Evolutionary conservation across 1,140 invertebrate genomes (phyloP), one percentile per base, ranked within the genome.

Genomic region (Cotesia chilonis): DNA sequence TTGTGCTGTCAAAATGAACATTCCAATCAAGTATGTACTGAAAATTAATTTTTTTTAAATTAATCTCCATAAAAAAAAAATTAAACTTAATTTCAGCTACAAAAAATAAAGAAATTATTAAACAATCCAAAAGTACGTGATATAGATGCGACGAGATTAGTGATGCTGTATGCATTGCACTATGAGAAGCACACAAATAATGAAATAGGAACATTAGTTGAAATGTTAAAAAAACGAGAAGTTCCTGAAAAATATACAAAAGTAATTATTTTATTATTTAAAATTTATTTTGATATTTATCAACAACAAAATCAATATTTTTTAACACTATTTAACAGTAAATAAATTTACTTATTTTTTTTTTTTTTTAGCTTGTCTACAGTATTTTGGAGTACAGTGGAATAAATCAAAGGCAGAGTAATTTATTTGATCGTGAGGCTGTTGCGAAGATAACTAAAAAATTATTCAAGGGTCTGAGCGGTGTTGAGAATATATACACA

Each of bases 401-500:
- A 36, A 90, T 91, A 28, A 93, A 93, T 82, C 89, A 91, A 0
- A 86, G 94, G 38, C 92, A 94, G 75, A 92, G 90, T 82, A 95
- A 96, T 87, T 88, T 97, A 70, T 95, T 97, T 71, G 94, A 93
- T 55, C 91, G 94, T 77, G 93, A 95, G 81, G 92, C 94, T 78
- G 94, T 97, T 17, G 94, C 95, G 0, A 96, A 97, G 82, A 92
- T 96, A 73, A 96, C 96, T 10, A 94, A 97, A 79, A 92, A 96
- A 82, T 91, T 97, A 68, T 95, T 98, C 69, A 85, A 93, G 90
- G 93, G 93, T 47, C 86, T 96, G 12, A 94, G 94, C 87, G 97
- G 96, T 3, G 96, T 99, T 3, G 97, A 99, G 83, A 99, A 99
- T 87, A 96, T 99, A 74, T 99, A 97, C 81, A 98, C 97, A 0